Evolutionary conservation across 2,888 invertebrate genomes (phyloP).

Genomic region (Mythimna impura): DNA sequence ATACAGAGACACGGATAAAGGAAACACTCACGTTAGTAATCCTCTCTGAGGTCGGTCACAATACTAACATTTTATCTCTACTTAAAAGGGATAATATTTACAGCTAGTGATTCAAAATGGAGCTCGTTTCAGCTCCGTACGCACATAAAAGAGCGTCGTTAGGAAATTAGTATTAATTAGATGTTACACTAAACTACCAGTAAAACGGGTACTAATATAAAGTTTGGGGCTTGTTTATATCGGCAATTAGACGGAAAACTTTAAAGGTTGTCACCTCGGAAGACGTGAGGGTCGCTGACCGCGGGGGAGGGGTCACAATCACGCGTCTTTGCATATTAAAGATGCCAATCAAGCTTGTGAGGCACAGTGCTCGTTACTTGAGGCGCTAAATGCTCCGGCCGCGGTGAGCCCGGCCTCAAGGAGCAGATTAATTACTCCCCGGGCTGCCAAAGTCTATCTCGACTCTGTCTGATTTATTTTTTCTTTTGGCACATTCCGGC

Average conservation of each 20-base stretch:
- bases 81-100: conserved; percentile 49
- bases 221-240: conserved; percentile 62
- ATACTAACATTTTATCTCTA: conserved; percentile 61
- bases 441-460: conserved; percentile 63
- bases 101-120: conserved; percentile 58
- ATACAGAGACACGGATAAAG: conserved; percentile 55
- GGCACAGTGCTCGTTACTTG: conserved; percentile 74
- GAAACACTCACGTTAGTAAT: conserved; percentile 53
- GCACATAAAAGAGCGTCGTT: conserved; percentile 33
- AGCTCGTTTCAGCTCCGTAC: conserved; percentile 36
- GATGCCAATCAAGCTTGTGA: conserved; percentile 77
- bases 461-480: conserved; percentile 55
- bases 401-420: conserved; percentile 55
- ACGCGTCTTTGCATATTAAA: conserved; percentile 79
- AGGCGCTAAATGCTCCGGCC: conserved; percentile 69
- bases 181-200: conserved; percentile 58
- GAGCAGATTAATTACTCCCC: conserved; percentile 79
- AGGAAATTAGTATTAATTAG: conserved; percentile 62
- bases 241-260: conserved; percentile 56
- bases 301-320: conserved; percentile 26
- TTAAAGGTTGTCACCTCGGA: conserved; percentile 36
- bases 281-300: conserved; percentile 1
- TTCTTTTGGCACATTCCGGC: conserved; percentile 48
- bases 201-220: conserved; percentile 32
- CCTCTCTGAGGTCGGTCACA: conserved; percentile 46